Evolutionary conservation across 2,113 vertebrate species (phyloP).

Genomic region (Ammodytes dubius): DNA sequence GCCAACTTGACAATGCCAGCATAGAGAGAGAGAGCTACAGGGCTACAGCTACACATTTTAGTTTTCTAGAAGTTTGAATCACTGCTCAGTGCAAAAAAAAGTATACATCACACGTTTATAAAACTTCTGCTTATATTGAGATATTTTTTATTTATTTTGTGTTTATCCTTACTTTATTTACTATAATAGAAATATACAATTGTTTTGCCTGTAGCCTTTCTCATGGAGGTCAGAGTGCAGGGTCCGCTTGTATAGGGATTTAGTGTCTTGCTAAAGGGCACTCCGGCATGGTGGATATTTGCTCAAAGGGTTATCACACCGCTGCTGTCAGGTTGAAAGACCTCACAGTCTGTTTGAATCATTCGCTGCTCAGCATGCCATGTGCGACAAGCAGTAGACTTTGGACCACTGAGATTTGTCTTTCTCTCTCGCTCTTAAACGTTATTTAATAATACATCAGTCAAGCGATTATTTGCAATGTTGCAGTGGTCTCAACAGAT

Average conservation of each 20-base stretch:
- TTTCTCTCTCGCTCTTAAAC: neutral
- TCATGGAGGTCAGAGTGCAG: neutral
- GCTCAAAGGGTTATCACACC: slow-evolving; percentile 11
- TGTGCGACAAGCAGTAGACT: slow-evolving; percentile 25
- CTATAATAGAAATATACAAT: neutral
- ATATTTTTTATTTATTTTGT: neutral
- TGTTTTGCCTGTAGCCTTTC: neutral
- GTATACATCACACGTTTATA: too few species aligned
- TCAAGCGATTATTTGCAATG: slow-evolving; percentile 48
- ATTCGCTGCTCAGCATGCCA: neutral
- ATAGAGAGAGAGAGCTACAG: neutral
- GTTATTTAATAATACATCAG: slow-evolving; percentile 61
- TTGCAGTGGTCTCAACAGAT: neutral
- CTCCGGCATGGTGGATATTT: slow-evolving; percentile 30
- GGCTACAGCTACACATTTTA: neutral
- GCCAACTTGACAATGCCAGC: neutral
- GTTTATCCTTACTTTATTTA: neutral
- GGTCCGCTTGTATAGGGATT: neutral
- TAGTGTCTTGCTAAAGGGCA: slow-evolving; percentile 1
- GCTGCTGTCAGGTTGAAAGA: slow-evolving; percentile 48
- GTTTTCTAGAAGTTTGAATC: neutral
- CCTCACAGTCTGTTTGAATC: neutral
- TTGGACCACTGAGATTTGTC: slow-evolving; percentile 25
- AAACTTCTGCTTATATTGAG: neutral
- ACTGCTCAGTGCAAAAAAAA: neutral